Percentiles rank a stretch among this genome's conserved stretches.
These are phyloP conservation scores for Lycocerus yunnanus DNA, from an alignment of 2,888 invertebrate species.

Conservation along the genomic window DNA sequence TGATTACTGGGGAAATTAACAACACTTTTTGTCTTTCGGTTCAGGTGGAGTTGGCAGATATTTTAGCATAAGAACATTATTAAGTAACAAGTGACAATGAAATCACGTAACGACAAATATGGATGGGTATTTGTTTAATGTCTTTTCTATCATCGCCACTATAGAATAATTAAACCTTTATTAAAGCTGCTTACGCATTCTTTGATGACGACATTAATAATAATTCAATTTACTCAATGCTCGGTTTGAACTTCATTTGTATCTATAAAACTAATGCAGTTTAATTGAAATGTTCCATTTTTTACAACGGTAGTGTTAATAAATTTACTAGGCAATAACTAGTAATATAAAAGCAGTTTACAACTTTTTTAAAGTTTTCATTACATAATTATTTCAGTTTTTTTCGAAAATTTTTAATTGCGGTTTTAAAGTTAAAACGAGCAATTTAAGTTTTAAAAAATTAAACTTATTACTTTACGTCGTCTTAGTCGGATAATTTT, in stretches of 20 bases:
- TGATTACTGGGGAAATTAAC: not conserved
- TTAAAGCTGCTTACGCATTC: not conserved
- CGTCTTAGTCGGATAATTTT: not conserved
- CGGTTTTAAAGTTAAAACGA: not conserved
- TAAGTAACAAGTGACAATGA: too few species aligned
- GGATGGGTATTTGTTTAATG: not conserved
- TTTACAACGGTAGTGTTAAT: constrained; percentile 1
- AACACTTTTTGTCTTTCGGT: not conserved
- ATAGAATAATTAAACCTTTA: not conserved
- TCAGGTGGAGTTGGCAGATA: too few species aligned
- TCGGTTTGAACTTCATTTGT: not conserved
- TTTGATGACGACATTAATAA: not conserved
- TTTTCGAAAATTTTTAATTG: not conserved
- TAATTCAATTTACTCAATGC: not conserved
- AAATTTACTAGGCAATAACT: not conserved
- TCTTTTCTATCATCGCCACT: not conserved
- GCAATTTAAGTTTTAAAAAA: not conserved
- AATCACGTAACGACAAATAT: not conserved
- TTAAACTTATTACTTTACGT: not conserved
- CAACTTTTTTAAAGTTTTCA: not conserved
- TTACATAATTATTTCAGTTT: not conserved
- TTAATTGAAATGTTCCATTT: not conserved
- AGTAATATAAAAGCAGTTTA: not conserved
- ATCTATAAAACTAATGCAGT: constrained; percentile 1
- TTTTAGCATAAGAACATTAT: too few species aligned